A percentile compares a stretch with the other conserved stretches of the same genome.
phyloP scores from a whole-genome alignment of 2,113 vertebrate species.

The Cercopithecus mona region DNA sequence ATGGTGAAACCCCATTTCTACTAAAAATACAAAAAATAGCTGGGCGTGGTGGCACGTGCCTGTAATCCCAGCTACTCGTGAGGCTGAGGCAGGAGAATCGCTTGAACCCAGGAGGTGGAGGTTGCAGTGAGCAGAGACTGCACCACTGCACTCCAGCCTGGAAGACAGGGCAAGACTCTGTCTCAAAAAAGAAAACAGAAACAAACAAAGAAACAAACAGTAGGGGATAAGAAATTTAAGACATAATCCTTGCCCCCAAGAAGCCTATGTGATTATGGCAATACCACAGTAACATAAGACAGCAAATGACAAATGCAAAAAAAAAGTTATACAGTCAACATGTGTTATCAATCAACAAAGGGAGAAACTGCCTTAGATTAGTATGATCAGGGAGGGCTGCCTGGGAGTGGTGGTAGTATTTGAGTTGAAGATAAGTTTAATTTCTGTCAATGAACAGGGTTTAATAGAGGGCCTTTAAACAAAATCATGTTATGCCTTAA shows the following conservation, averaged over 20 bases:
- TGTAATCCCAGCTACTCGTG: too few species aligned
- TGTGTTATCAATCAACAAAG: background rate
- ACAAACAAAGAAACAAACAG: background rate
- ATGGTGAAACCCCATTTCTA: too few species aligned
- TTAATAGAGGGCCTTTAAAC: conserved; percentile 18
- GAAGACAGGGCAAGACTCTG: too few species aligned
- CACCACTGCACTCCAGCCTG: too few species aligned
- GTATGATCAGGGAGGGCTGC: background rate
- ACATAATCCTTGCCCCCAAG: background rate
- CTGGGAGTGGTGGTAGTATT: background rate
- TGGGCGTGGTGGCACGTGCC: too few species aligned
- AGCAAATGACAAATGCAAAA: background rate
- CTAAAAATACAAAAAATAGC: too few species aligned
- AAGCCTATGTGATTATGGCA: background rate
- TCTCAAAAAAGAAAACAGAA: too few species aligned
- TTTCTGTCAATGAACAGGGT: conserved; percentile 5
- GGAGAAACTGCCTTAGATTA: background rate
- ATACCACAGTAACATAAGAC: background rate
- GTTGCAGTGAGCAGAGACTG: too few species aligned
- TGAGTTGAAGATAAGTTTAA: background rate
- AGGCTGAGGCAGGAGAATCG: too few species aligned
- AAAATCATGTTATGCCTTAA: background rate
- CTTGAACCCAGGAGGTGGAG: too few species aligned
- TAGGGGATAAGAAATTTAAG: background rate
- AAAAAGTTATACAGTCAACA: background rate